phyloP scores from a whole-genome alignment of 2,888 invertebrate genomes.

The Agrilus mali region DNA sequence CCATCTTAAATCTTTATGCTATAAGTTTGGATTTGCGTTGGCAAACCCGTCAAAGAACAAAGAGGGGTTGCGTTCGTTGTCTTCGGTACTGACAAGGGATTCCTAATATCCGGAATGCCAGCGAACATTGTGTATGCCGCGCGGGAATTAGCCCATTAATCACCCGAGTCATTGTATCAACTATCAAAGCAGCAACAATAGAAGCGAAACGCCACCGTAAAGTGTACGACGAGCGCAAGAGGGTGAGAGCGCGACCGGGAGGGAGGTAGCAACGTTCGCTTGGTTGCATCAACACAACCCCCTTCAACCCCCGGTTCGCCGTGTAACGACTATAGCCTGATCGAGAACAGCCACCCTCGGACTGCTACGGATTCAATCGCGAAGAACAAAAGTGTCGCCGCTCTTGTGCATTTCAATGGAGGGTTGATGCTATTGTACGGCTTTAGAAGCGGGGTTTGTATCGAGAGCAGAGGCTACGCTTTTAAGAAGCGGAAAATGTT shows the following conservation, averaged over 20 bases:
- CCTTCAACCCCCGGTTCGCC: conserved; percentile 1
- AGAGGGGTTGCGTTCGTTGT: conserved; percentile 11
- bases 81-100: conserved; percentile 26
- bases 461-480: too few species aligned
- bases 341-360: too few species aligned
- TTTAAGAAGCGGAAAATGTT: too few species aligned
- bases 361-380: too few species aligned
- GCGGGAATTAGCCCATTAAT: conserved; percentile 39
- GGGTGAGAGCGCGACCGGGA: too few species aligned
- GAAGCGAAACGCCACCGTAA: conserved; percentile 9
- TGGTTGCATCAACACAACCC: conserved; percentile 26
- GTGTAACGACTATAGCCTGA: neutral
- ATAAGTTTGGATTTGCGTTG: neutral
- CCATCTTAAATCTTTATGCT: too few species aligned
- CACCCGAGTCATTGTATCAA: conserved; percentile 39
- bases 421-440: neutral
- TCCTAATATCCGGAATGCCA: conserved; percentile 38
- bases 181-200: conserved; percentile 38
- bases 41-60: neutral
- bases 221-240: too few species aligned
- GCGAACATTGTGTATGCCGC: conserved; percentile 37
- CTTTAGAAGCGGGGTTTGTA: neutral
- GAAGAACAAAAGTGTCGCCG: neutral
- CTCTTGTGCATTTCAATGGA: conserved; percentile 2
- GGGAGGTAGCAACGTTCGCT: conserved; percentile 21